Evolutionary conservation across 1,140 invertebrate genomes (phyloP), one percentile per base, ranked within the genome.

Genomic region (Conus ventricosus): DNA sequence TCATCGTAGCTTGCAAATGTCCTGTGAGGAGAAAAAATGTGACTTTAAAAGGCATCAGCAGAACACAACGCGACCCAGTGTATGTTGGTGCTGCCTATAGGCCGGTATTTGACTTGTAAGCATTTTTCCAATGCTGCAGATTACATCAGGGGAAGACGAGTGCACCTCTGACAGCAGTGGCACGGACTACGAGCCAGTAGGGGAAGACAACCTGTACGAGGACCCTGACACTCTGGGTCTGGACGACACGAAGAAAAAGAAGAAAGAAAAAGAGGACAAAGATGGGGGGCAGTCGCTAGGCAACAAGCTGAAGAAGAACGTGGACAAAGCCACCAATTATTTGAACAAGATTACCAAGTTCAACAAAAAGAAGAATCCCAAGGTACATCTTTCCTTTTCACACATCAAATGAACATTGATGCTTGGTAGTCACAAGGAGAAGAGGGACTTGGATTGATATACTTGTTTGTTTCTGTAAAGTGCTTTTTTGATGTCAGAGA

Each of bases 171-270:
- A 87, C 86, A 89, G 86, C 83, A 88, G 87, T 54, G 87, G 86
- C 81, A 89, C 89, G 23, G 84, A 87, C 11, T 89, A 89, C 57
- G 89, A 89, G 53, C 86, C 89, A 54, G 87, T 89, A 20, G 86
- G 84, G 8, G 89, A 71, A 11, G 89, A 89, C 27, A 89, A 88
- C 75, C 71, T 89, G 81, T 89, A 89, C 23, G 89, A 89, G 84
- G 89, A 89, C 20, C 85, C 89, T 7, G 89, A 84, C 25, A 55
- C 84, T 13, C 57, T 81, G 4, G 89, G 83, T 8, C n/a, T 57
- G 25, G 54, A 51, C 5, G 51, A 71, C 13, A 51, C 60, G 8
- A 60, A 76, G 20, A 89, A 89, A 71, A 81, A 67, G 53, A 76
- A 84, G 11, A 83, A 87, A 7, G 81, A 89, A 17, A 87, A 89